Conservation (phyloP, 2,797 vertebrate species). For the Sciaenops ocellatus region DNA sequence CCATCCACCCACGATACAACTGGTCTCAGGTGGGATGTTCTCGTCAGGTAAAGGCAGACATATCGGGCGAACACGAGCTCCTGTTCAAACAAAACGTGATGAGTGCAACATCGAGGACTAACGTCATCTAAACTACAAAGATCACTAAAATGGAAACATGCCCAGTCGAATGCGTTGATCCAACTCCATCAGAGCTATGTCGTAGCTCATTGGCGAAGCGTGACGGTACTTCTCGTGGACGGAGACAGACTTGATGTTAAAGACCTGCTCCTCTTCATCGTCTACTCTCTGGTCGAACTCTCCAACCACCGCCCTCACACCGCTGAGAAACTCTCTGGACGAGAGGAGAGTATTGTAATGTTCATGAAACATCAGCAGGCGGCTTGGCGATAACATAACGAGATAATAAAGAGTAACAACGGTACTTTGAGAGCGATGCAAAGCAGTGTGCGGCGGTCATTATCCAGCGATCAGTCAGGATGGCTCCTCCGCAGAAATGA, state of each 20-base stretch:
- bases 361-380: background rate
- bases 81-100: slow-evolving; percentile 67
- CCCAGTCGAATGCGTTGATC: slow-evolving; percentile 85
- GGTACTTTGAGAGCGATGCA: slow-evolving; percentile 70
- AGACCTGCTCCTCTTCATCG: slow-evolving; percentile 84
- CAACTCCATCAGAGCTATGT: slow-evolving; percentile 89
- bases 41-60: slow-evolving; percentile 89
- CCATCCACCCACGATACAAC: slow-evolving; percentile 90
- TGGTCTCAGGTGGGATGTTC: slow-evolving; percentile 78
- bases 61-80: slow-evolving; percentile 82
- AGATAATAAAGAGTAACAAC: too few relatives aligned
- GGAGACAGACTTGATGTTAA: slow-evolving; percentile 79
- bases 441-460: slow-evolving; percentile 92
- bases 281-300: slow-evolving; percentile 73
- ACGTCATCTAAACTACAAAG: background rate
- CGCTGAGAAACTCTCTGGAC: slow-evolving; percentile 68
- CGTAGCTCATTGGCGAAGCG: slow-evolving; percentile 87
- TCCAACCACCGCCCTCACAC: slow-evolving; percentile 74
- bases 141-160: slow-evolving; percentile 69
- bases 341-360: background rate
- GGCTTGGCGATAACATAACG: background rate
- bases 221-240: slow-evolving; percentile 88
- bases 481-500: slow-evolving; percentile 91
- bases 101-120: background rate
- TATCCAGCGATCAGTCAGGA: slow-evolving; percentile 88